A percentile compares a stretch with the other conserved stretches of the same genome.
These are phyloP conservation scores for Meles meles DNA, from an alignment of 2,113 vertebrate genomes.

Conservation along the genomic window DNA sequence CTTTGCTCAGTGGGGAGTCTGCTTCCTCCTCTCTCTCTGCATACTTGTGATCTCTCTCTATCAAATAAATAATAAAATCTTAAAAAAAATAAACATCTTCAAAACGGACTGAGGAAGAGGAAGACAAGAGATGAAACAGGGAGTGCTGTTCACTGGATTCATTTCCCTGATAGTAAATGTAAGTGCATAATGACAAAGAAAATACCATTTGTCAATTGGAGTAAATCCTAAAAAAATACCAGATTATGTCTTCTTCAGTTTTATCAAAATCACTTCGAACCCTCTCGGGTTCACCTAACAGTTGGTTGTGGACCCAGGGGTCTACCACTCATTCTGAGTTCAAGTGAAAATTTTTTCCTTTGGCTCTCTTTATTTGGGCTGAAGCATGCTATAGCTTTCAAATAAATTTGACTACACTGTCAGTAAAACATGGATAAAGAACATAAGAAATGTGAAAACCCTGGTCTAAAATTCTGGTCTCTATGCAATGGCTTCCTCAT, in stretches of 20 bases:
- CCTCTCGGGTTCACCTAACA: not conserved
- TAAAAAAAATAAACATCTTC: not conserved
- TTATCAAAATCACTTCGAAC: not conserved
- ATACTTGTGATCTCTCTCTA: too few species aligned
- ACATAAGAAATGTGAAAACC: not conserved
- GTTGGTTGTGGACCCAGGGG: not conserved
- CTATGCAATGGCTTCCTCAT: not conserved
- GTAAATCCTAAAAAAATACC: not conserved
- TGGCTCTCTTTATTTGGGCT: not conserved
- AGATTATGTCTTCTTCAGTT: not conserved
- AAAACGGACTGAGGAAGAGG: not conserved
- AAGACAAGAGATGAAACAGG: not conserved
- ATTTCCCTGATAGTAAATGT: not conserved
- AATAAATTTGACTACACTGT: not conserved
- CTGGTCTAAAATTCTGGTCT: not conserved
- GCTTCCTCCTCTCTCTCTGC: too few species aligned
- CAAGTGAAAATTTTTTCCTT: not conserved
- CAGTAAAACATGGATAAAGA: not conserved
- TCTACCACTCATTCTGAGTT: not conserved
- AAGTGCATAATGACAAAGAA: conserved; percentile 12
- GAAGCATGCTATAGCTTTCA: not conserved
- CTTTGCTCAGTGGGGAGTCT: too few species aligned
- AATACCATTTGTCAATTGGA: not conserved
- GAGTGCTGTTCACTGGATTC: not conserved
- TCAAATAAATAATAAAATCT: too few species aligned